These are phyloP conservation scores for Chrysomallon squamiferum DNA, from an alignment of 1,140 invertebrate genomes.

Conservation along the genomic window DNA sequence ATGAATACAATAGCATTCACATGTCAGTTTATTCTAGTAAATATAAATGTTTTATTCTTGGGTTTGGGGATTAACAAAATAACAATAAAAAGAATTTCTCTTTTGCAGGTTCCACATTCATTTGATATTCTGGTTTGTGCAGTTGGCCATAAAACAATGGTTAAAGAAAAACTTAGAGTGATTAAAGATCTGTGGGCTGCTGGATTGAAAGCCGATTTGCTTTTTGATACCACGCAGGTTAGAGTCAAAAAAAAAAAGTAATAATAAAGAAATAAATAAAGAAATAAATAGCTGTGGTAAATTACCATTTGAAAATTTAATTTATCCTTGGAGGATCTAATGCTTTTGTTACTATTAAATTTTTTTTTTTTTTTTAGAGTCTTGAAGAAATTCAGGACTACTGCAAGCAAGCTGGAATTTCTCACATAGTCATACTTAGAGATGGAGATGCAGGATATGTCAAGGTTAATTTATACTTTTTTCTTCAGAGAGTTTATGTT, in stretches of 20 bases:
- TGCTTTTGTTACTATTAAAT: not conserved
- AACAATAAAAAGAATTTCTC: too few species aligned
- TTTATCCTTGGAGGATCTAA: too few species aligned
- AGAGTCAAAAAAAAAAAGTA: too few species aligned
- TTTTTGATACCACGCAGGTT: constrained; percentile 66
- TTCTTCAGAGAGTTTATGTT: too few species aligned
- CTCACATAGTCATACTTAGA: constrained; percentile 74
- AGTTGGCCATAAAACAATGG: constrained; percentile 66
- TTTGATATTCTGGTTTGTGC: constrained; percentile 76
- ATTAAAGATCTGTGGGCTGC: constrained; percentile 69
- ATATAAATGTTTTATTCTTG: too few species aligned
- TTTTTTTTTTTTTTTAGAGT: constrained; percentile 58
- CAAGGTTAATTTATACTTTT: too few species aligned
- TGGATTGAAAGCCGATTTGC: constrained; percentile 66
- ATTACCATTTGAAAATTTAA: too few species aligned
- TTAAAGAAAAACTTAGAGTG: constrained; percentile 72
- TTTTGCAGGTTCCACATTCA: constrained; percentile 44
- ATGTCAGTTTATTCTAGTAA: too few species aligned
- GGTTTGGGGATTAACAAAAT: too few species aligned
- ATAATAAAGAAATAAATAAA: too few species aligned
- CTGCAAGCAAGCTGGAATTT: constrained; percentile 70
- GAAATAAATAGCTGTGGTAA: too few species aligned
- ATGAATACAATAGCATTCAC: too few species aligned
- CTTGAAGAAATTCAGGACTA: constrained; percentile 75
- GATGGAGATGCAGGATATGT: constrained; percentile 71